Evolutionary conservation across 2,888 invertebrate species (phyloP).

Genomic region (Zonitis immaculata): DNA sequence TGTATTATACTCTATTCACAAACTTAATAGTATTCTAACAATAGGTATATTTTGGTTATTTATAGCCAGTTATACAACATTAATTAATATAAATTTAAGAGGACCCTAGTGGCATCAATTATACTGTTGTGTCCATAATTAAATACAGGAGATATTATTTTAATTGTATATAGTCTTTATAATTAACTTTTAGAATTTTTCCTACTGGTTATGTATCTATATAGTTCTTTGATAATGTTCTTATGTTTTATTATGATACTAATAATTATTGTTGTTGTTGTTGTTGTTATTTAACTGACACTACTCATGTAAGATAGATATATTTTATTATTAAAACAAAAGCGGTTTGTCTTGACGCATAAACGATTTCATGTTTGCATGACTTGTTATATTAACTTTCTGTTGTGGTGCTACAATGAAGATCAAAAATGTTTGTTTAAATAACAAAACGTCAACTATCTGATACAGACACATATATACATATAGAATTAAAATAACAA

Average conservation of each 20-base stretch:
- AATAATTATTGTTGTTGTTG: too few relatives aligned
- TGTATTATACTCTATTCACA: too few relatives aligned
- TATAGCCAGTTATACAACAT: too few relatives aligned
- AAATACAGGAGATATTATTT: too few relatives aligned
- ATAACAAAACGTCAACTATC: background rate
- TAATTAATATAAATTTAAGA: too few relatives aligned
- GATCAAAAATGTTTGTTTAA: conserved; percentile 4
- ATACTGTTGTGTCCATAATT: too few relatives aligned
- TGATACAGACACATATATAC: background rate
- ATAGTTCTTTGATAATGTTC: background rate
- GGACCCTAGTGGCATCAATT: too few relatives aligned
- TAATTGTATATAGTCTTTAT: too few relatives aligned
- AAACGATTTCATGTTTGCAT: conserved; percentile 5
- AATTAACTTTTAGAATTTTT: too few relatives aligned
- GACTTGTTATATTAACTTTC: conserved; percentile 4
- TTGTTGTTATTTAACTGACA: conserved; percentile 2
- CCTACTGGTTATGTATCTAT: too few relatives aligned
- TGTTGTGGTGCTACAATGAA: background rate
- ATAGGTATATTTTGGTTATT: too few relatives aligned
- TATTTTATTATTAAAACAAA: conserved; percentile 3
- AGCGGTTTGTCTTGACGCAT: conserved; percentile 3
- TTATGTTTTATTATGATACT: background rate
- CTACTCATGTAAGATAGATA: background rate
- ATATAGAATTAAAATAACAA: background rate
- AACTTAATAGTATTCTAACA: too few relatives aligned